phyloP scores from a whole-genome alignment of 2,797 vertebrate species.

The Scomberomorus guttatus region DNA sequence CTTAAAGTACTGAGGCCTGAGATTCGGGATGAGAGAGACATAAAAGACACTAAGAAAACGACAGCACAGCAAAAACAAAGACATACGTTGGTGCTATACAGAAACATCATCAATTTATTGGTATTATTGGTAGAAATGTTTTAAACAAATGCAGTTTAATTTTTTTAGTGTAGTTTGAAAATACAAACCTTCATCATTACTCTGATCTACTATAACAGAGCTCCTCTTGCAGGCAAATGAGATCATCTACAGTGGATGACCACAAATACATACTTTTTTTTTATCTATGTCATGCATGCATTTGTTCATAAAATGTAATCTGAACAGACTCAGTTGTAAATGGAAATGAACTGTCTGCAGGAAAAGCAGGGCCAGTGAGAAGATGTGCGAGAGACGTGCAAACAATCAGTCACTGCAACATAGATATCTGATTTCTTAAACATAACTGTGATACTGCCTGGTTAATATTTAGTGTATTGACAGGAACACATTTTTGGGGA shows the following conservation, averaged over 20 bases:
- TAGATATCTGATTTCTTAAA: not conserved
- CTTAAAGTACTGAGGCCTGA: constrained; percentile 97
- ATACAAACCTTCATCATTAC: not conserved
- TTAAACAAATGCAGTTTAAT: too few species aligned
- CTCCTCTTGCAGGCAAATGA: not conserved
- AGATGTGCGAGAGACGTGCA: not conserved
- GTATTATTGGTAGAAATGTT: too few species aligned
- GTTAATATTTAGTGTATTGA: too few species aligned
- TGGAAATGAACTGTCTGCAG: not conserved
- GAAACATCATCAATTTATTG: not conserved
- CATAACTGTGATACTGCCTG: not conserved
- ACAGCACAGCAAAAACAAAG: not conserved
- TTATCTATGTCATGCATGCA: not conserved
- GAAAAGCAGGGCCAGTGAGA: not conserved
- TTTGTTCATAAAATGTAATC: not conserved
- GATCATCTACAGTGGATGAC: not conserved
- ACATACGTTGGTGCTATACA: not conserved
- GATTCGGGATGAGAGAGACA: constrained; percentile 34
- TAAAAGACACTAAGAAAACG: not conserved
- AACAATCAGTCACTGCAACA: not conserved
- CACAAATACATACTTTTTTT: not conserved
- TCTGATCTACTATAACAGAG: not conserved
- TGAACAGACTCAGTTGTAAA: not conserved
- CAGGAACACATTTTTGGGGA: not conserved
- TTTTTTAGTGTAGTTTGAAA: not conserved